phyloP scores from a whole-genome alignment of 2,113 vertebrate species.

The Sus scrofa region T2T-Sscrofa CM000820.6:59026501-59027000 shows the following conservation, averaged over 20 bases:
- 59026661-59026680: background rate
- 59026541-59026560: too few relatives aligned
- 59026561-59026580: too few relatives aligned
- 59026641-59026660: background rate
- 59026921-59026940: background rate
- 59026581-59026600: too few relatives aligned
- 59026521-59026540: too few relatives aligned
- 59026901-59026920: background rate
- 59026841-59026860: background rate
- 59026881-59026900: background rate
- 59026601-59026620: too few relatives aligned
- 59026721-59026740: background rate
- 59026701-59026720: conserved; percentile 5
- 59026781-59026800: conserved; percentile 23
- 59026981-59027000: background rate
- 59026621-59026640: too few relatives aligned
- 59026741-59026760: conserved; percentile 20
- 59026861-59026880: conserved; percentile 9
- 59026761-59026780: background rate
- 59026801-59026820: background rate
- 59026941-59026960: background rate
- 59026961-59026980: background rate
- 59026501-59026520: too few relatives aligned
- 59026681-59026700: background rate
- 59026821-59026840: background rate